Percentiles rank a stretch among this genome's conserved stretches.
phyloP scores from a whole-genome alignment of 1,140 invertebrate genomes.

The Phymorhynchus buccinoides region DNA sequence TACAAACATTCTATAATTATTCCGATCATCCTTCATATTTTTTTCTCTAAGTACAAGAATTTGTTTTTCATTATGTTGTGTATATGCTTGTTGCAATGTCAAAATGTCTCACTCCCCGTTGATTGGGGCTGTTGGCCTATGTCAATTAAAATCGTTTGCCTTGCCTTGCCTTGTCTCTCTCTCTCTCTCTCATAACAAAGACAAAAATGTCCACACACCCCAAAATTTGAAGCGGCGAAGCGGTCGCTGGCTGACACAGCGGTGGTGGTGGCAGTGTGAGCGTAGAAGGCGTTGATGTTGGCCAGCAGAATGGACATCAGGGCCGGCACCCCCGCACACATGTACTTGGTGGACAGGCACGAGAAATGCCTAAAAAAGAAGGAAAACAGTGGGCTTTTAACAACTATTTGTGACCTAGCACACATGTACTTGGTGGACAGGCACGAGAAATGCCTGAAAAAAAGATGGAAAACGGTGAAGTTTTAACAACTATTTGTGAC shows the following conservation, averaged over 20 bases:
- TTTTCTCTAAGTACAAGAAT: too few relatives aligned
- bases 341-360: constrained; percentile 98
- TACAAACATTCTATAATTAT: too few relatives aligned
- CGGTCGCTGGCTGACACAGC: constrained; percentile 98
- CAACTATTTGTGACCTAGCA: constrained; percentile 97
- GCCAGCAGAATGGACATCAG: constrained; percentile 98
- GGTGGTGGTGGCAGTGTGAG: constrained; percentile 94
- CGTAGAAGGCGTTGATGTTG: constrained; percentile 99
- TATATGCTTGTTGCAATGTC: too few relatives aligned
- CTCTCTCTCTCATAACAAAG: background rate
- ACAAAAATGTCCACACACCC: constrained; percentile 77
- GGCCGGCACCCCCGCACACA: constrained; percentile 95
- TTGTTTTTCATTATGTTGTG: too few relatives aligned
- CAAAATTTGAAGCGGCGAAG: constrained; percentile 99
- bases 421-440: constrained; percentile 99
- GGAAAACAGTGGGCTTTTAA: constrained; percentile 94
- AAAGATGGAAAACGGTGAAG: constrained; percentile 75
- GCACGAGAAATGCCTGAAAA: constrained; percentile 95
- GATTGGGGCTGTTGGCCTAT: too few relatives aligned
- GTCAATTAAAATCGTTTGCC: too few relatives aligned
- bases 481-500: constrained; percentile 99
- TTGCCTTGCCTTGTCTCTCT: too few relatives aligned
- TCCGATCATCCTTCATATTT: too few relatives aligned
- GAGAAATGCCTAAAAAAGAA: constrained; percentile 93
- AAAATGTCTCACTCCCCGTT: too few relatives aligned